Evolutionary conservation across 2,797 vertebrate species (phyloP).

Genomic region (Clarias pachynema): DNA sequence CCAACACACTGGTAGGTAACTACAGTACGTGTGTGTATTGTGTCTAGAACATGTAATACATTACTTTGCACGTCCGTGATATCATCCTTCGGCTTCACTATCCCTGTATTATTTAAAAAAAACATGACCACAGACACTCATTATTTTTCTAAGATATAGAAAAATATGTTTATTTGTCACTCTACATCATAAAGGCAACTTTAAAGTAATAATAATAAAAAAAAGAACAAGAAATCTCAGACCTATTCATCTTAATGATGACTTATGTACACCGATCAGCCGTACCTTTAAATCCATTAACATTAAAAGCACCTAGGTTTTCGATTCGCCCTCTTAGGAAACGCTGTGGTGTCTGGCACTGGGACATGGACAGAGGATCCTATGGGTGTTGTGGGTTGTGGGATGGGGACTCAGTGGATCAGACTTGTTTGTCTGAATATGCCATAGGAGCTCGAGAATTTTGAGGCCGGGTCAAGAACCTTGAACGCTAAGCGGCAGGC

Average conservation of each 20-base stretch:
- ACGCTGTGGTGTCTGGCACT: too few relatives aligned
- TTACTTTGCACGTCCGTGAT: background rate
- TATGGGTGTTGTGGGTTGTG: too few relatives aligned
- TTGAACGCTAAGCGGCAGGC: too few relatives aligned
- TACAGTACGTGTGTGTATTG: background rate
- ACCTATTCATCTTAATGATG: background rate
- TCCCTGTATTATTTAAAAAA: background rate
- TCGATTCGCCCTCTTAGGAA: too few relatives aligned
- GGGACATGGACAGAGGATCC: too few relatives aligned
- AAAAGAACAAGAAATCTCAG: background rate
- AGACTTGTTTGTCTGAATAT: too few relatives aligned
- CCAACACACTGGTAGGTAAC: background rate
- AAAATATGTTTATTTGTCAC: slow-evolving; percentile 48
- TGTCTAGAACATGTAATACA: background rate
- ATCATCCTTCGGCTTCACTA: background rate
- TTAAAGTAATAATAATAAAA: background rate
- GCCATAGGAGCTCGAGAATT: too few relatives aligned
- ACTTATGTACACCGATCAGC: too few relatives aligned
- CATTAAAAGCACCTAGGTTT: too few relatives aligned
- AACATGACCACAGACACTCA: background rate
- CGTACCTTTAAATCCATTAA: too few relatives aligned
- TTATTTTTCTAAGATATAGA: slow-evolving; percentile 24
- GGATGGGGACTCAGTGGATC: too few relatives aligned
- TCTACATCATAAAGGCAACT: slow-evolving; percentile 30
- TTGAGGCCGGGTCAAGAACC: too few relatives aligned